These are phyloP conservation scores for Dendroctonus ponderosae DNA, from an alignment of 1,140 invertebrate species.

Conservation along the genomic window DNA sequence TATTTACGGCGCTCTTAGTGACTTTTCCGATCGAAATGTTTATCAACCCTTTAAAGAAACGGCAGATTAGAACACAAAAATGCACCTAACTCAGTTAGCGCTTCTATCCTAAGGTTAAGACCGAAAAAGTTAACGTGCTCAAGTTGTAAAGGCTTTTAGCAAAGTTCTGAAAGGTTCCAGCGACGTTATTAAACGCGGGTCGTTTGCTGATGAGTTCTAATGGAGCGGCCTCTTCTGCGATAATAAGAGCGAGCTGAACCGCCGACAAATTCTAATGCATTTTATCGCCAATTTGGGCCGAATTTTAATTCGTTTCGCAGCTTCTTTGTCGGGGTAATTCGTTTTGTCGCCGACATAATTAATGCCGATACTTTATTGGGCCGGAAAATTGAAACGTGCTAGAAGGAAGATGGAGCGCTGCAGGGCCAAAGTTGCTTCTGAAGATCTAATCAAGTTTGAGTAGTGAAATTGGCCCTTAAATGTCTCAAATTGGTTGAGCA, in stretches of 20 bases:
- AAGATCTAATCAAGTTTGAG: not conserved
- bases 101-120: too few species aligned
- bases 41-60: too few species aligned
- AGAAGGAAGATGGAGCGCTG: not conserved
- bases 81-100: too few species aligned
- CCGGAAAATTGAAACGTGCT: not conserved
- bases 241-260: slow-evolving; percentile 3
- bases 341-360: too few species aligned
- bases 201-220: slow-evolving; percentile 15
- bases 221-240: slow-evolving; percentile 14
- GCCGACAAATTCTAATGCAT: slow-evolving; percentile 10
- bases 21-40: too few species aligned
- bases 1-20: too few species aligned
- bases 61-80: too few species aligned
- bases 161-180: slow-evolving; percentile 15
- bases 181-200: slow-evolving; percentile 17
- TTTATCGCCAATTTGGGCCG: slow-evolving; percentile 15
- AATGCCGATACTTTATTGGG: too few species aligned
- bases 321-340: slow-evolving; percentile 1
- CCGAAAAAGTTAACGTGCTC: not conserved
- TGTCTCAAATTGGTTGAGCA: not conserved
- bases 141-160: slow-evolving; percentile 8
- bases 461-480: not conserved
- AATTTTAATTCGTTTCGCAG: slow-evolving; percentile 7
- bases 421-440: not conserved